Conservation (phyloP, 2,113 vertebrate species). For the Theristicus caerulescens region DNA sequence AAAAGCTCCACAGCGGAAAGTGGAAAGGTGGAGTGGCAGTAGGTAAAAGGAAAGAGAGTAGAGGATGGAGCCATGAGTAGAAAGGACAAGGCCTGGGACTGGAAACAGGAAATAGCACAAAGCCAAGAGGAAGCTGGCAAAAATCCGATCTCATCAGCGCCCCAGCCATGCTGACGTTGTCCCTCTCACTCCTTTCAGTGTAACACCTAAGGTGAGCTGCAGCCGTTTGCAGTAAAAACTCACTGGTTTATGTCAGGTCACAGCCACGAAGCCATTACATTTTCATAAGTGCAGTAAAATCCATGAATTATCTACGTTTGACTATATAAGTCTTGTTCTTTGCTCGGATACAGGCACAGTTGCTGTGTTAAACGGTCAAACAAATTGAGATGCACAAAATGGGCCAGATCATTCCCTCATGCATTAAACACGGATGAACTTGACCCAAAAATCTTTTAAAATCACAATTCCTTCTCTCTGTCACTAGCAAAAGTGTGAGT, state of each 20-base stretch:
- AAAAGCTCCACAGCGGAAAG: not conserved
- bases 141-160: not conserved
- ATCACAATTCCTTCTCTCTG: not conserved
- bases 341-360: not conserved
- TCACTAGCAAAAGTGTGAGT: not conserved
- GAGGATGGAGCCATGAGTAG: not conserved
- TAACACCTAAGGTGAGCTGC: not conserved
- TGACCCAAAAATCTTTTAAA: conserved; percentile 11
- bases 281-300: not conserved
- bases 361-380: not conserved
- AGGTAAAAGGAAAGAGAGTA: not conserved
- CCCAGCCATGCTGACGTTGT: not conserved
- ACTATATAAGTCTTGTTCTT: not conserved
- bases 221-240: not conserved
- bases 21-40: not conserved
- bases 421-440: not conserved
- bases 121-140: not conserved
- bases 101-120: not conserved
- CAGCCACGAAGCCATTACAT: not conserved
- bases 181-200: not conserved
- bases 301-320: not conserved
- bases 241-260: not conserved
- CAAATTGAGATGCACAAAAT: not conserved
- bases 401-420: not conserved
- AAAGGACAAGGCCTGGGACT: not conserved